Evolutionary conservation across 2,888 invertebrate species (phyloP).

Genomic region (Hydroisotoma schaefferi): DNA sequence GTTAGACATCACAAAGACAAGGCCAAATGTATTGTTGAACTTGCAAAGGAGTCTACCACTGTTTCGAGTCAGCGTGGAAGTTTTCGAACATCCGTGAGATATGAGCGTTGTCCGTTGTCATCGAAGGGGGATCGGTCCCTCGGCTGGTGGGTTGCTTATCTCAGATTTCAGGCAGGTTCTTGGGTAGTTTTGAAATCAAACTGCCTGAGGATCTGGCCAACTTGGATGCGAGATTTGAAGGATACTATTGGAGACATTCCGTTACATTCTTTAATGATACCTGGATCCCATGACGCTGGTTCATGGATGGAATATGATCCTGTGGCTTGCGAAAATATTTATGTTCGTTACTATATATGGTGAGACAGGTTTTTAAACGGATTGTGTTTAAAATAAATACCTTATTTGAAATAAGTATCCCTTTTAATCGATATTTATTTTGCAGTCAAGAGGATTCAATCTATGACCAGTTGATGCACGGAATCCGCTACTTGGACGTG

Average conservation of each 20-base stretch:
- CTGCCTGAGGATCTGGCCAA: slow-evolving; percentile 63
- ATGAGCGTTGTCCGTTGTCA: slow-evolving; percentile 26
- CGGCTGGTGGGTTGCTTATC: slow-evolving; percentile 50
- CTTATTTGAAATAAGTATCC: background rate
- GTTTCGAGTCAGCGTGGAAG: slow-evolving; percentile 31
- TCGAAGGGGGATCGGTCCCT: slow-evolving; percentile 44
- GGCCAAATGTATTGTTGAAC: slow-evolving; percentile 20
- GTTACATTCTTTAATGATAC: slow-evolving; percentile 62
- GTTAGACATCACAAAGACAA: slow-evolving; percentile 23
- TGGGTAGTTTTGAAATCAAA: slow-evolving; percentile 51
- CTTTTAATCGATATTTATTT: background rate
- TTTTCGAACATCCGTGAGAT: slow-evolving; percentile 30
- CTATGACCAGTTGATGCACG: slow-evolving; percentile 77
- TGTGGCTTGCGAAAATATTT: slow-evolving; percentile 35
- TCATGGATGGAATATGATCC: slow-evolving; percentile 58
- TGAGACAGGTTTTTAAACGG: slow-evolving; percentile 4
- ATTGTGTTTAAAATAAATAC: background rate
- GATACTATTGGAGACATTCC: slow-evolving; percentile 58
- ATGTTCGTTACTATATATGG: slow-evolving; percentile 42
- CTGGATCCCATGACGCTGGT: slow-evolving; percentile 67
- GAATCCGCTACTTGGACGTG: slow-evolving; percentile 76
- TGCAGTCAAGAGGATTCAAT: slow-evolving; percentile 71
- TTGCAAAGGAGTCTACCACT: slow-evolving; percentile 21
- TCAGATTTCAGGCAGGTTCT: slow-evolving; percentile 47
- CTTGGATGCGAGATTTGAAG: slow-evolving; percentile 36